phyloP scores from a whole-genome alignment of 1,140 invertebrate genomes.

The Apis dorsata region DNA sequence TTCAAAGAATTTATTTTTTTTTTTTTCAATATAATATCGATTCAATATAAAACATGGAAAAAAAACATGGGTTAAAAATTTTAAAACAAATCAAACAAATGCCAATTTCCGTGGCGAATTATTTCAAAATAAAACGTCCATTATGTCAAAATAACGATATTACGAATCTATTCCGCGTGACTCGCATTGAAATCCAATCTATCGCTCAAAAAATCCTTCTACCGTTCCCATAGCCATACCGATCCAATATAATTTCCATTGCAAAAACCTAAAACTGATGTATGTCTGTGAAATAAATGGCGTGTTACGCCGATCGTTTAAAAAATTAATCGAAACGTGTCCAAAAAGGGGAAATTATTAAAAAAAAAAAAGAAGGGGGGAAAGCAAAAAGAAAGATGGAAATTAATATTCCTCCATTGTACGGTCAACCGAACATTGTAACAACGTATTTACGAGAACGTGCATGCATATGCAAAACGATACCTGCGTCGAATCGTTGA shows the following conservation, averaged over 20 bases:
- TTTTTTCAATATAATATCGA: neutral
- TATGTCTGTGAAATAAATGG: neutral
- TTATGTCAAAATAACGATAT: neutral
- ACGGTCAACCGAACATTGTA: conserved; percentile 16
- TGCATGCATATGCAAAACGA: conserved; percentile 57
- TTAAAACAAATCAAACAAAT: neutral
- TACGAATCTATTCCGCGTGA: conserved; percentile 5
- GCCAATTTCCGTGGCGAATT: neutral
- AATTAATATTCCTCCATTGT: conserved; percentile 41
- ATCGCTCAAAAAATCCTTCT: neutral
- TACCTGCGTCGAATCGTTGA: conserved; percentile 38
- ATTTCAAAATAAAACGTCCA: conserved; percentile 9
- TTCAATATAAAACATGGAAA: neutral
- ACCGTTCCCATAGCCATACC: neutral
- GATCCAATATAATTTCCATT: conserved; percentile 12
- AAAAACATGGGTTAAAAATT: neutral
- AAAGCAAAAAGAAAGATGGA: neutral
- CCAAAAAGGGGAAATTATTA: neutral
- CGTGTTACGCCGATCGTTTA: neutral
- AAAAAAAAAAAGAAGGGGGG: too few relatives aligned
- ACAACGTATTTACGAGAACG: conserved; percentile 22
- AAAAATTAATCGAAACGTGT: neutral
- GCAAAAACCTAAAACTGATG: neutral
- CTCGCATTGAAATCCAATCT: neutral
- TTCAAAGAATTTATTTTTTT: neutral